phyloP scores from a whole-genome alignment of 1,140 invertebrate species.

The Ctenoplectra terminalis region DNA sequence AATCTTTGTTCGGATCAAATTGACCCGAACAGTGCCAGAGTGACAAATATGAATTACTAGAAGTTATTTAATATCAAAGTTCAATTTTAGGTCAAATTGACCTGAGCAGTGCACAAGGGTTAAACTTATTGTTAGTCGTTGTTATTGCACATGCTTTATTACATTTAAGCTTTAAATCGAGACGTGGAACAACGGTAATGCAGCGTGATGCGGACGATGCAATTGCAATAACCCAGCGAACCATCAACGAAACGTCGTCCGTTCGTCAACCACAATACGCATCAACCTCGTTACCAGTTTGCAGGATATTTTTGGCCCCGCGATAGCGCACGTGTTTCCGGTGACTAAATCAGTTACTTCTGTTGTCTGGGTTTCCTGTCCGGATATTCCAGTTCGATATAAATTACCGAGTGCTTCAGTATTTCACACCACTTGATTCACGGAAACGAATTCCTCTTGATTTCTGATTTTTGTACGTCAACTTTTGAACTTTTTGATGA shows the following conservation, averaged over 20 bases:
- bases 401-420: not conserved
- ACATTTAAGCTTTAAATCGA: too few relatives aligned
- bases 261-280: constrained; percentile 41
- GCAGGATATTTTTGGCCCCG: constrained; percentile 29
- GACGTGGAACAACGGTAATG: too few relatives aligned
- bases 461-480: not conserved
- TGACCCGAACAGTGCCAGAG: too few relatives aligned
- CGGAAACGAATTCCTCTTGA: not conserved
- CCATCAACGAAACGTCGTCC: constrained; percentile 29
- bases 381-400: constrained; percentile 8
- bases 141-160: too few relatives aligned
- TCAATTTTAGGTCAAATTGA: too few relatives aligned
- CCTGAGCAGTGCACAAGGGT: too few relatives aligned
- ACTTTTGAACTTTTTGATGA: not conserved
- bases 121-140: too few relatives aligned
- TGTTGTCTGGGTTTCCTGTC: not conserved
- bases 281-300: constrained; percentile 43
- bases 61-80: too few relatives aligned
- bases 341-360: constrained; percentile 39
- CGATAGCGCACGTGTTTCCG: constrained; percentile 22
- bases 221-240: not conserved
- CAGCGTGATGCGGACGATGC: not conserved
- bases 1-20: too few relatives aligned
- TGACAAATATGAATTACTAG: too few relatives aligned
- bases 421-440: not conserved